Base-by-base conservation (phyloP, 1,140 invertebrate species). In the Musca vetustissima region DNA sequence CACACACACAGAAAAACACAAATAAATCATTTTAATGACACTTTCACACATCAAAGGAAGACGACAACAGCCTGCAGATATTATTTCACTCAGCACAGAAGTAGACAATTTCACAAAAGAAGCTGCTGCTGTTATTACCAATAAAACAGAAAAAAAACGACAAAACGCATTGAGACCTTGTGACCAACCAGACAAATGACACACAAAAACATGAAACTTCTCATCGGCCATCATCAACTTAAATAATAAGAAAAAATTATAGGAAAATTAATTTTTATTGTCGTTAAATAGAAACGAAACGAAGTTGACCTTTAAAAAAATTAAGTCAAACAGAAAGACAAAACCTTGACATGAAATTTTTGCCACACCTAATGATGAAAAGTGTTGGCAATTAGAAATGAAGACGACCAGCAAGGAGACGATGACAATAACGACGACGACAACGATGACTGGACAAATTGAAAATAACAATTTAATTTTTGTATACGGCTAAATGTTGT, bases 11-110 rank as follows among this genome's bases (percentile, higher is more conserved):
- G n/a, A n/a, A 43, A 13, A 43, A 43, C 6, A 43, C 57, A 61
- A 61, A 61, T 61, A 61, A 61, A 61, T 61, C 57, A 61, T 61
- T 61, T 61, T 61, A 61, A 61, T 61, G 57, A 61, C 28, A 61
- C 57, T 36, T 28, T 61, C 28, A 43, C 32, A 61, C 57, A 21
- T 17, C 28, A 17, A 36, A 61, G 14, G 17, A 59, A 32, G 25
- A 59, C 36, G 13, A 43, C 36, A 43, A 43, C 36, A 21, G 57
- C 11, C 28, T 15, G 25, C 25, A 17, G 24, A 19, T 52, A 52
- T 21, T 21, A 2, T 19, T n/a, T 13, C 14, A 24, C 53, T 25
- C 21, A 55, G 8, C 21, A 53, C n/a, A 59, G n/a, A 2, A 43
- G 36, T 19, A 36, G 28, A 61, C 36, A 61, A 43, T 36, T 61